These are phyloP conservation scores for Cylindroiulus punctatus DNA, from an alignment of 2,888 invertebrate species.

Conservation along the genomic window DNA sequence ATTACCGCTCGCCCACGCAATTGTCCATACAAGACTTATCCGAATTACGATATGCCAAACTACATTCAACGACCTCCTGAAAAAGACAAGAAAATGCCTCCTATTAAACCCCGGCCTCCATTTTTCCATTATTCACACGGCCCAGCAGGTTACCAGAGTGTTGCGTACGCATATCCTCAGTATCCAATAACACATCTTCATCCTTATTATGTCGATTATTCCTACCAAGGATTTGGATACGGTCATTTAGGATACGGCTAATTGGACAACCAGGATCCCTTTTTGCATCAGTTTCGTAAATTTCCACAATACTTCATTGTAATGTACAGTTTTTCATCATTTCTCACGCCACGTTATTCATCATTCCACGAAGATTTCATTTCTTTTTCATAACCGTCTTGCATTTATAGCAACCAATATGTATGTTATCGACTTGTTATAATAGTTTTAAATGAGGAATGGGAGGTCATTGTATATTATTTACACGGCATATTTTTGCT, in stretches of 20 bases:
- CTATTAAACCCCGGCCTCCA: background rate
- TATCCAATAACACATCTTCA: conserved; percentile 42
- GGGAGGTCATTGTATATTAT: no score
- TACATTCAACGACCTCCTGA: background rate
- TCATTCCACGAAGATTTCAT: no score
- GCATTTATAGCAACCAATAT: no score
- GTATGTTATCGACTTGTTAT: no score
- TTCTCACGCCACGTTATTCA: background rate
- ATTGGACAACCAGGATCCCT: no score
- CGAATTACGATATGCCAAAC: background rate
- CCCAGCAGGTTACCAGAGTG: conserved; percentile 43
- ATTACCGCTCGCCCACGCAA: background rate
- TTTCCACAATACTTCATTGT: background rate
- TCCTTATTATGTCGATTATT: conserved; percentile 54
- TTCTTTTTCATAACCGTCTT: no score
- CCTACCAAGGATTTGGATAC: conserved; percentile 55
- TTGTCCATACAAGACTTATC: background rate
- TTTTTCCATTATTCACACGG: conserved; percentile 47
- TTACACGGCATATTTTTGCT: no score
- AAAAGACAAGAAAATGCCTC: background rate
- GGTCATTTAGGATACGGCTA: conserved; percentile 54
- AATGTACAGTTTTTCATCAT: background rate
- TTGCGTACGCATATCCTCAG: conserved; percentile 51
- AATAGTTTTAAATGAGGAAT: no score
- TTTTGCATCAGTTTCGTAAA: no score